Percentiles rank a stretch among this genome's conserved stretches.
Evolutionary conservation across 2,113 vertebrate species (phyloP).

Genomic region (Hippocampus barbouri): DNA sequence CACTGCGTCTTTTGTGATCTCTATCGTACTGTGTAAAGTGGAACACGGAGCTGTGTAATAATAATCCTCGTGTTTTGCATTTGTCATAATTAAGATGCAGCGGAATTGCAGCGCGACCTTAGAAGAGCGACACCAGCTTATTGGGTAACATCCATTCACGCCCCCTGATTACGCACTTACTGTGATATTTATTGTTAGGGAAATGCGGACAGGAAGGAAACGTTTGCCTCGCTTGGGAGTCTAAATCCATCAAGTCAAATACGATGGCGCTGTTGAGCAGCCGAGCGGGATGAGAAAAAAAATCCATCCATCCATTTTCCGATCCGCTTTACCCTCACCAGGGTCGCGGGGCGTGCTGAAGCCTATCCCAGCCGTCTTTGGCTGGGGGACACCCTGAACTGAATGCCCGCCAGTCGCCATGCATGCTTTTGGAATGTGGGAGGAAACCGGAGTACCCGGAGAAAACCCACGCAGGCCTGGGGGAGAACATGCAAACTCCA

Average conservation of each 20-base stretch:
- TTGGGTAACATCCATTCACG: no score
- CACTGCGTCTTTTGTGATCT: conserved; percentile 17
- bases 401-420: no score
- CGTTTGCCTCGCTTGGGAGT: not conserved
- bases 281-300: conserved; percentile 9
- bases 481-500: no score
- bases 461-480: no score
- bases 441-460: no score
- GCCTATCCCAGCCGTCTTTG: no score
- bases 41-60: not conserved
- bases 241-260: conserved; percentile 9
- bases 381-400: no score
- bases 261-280: conserved; percentile 14
- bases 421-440: no score
- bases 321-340: no score
- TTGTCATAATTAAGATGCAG: not conserved
- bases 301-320: not conserved
- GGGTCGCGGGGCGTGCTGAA: no score
- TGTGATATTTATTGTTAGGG: not conserved
- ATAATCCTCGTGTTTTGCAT: not conserved
- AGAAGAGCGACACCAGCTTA: no score
- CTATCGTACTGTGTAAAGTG: not conserved
- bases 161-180: not conserved
- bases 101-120: not conserved
- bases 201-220: not conserved